phyloP scores from a whole-genome alignment of 2,888 invertebrate species.

The Idaea straminata region DNA sequence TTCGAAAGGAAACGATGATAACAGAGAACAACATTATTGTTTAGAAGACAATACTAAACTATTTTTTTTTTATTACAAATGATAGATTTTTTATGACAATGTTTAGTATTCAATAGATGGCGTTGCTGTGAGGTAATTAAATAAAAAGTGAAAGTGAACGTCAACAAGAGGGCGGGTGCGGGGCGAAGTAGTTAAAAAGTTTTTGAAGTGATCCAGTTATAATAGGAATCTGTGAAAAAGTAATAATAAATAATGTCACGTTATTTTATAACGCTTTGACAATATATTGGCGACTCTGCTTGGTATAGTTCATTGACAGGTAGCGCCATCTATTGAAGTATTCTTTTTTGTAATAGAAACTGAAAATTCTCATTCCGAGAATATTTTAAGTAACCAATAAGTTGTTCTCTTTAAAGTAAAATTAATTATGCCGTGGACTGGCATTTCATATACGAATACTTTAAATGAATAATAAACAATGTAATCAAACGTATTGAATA shows the following conservation, averaged over 20 bases:
- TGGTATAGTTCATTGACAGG: neutral
- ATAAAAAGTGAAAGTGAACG: neutral
- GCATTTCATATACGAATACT: conserved; percentile 4
- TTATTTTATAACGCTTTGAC: neutral
- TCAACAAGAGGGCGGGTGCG: neutral
- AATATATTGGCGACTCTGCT: neutral
- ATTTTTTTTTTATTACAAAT: conserved; percentile 1
- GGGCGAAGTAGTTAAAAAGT: neutral
- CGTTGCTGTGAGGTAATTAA: neutral
- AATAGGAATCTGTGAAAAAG: neutral
- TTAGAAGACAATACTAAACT: conserved; percentile 10
- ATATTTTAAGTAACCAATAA: conserved; percentile 21
- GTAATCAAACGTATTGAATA: conserved; percentile 3
- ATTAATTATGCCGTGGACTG: conserved; percentile 28
- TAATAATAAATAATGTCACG: neutral
- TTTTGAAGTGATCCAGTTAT: neutral
- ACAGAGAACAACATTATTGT: conserved; percentile 1
- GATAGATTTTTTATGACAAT: neutral
- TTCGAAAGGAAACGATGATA: conserved; percentile 36
- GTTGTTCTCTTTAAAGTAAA: conserved; percentile 31
- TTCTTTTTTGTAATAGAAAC: neutral
- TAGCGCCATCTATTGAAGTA: neutral
- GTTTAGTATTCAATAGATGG: neutral
- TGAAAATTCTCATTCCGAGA: neutral
- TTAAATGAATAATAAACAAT: conserved; percentile 9